These are phyloP conservation scores for Cromileptes altivelis DNA, from an alignment of 2,113 vertebrate species.

Conservation along the genomic window DNA sequence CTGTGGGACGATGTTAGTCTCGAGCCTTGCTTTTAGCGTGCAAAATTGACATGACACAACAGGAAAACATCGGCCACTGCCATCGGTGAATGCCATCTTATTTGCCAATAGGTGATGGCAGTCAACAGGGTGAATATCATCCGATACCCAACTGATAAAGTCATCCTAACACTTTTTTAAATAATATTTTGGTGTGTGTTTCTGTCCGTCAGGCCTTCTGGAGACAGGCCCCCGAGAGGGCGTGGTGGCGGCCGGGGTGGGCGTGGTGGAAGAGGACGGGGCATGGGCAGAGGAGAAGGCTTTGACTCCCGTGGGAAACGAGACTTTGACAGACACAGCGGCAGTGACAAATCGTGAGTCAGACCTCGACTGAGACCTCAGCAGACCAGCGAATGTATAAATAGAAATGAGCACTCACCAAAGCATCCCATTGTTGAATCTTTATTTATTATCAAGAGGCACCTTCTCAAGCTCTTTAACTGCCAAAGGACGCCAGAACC, in stretches of 20 bases:
- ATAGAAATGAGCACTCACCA: neutral
- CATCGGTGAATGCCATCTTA: too few relatives aligned
- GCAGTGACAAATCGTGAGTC: constrained; percentile 98
- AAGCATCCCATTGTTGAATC: neutral
- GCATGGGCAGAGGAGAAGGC: constrained; percentile 94
- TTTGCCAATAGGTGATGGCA: too few relatives aligned
- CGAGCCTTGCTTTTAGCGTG: too few relatives aligned
- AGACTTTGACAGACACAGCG: constrained; percentile 97
- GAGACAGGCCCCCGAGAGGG: constrained; percentile 93
- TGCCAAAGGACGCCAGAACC: neutral
- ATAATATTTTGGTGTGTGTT: neutral
- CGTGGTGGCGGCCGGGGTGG: constrained; percentile 91
- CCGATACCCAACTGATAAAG: too few relatives aligned
- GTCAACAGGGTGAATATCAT: too few relatives aligned
- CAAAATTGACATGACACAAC: too few relatives aligned
- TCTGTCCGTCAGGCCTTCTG: constrained; percentile 85
- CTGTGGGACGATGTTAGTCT: too few relatives aligned
- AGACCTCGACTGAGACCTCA: neutral
- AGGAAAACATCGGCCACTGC: too few relatives aligned
- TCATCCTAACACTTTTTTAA: neutral
- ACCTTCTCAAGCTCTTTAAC: neutral
- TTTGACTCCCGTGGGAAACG: constrained; percentile 98
- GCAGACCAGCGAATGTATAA: neutral
- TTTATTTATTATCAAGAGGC: neutral
- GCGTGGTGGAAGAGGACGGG: constrained; percentile 94